Evolutionary conservation across 2,797 vertebrate genomes (phyloP).

Genomic region (Sebastes baramenuke): DNA sequence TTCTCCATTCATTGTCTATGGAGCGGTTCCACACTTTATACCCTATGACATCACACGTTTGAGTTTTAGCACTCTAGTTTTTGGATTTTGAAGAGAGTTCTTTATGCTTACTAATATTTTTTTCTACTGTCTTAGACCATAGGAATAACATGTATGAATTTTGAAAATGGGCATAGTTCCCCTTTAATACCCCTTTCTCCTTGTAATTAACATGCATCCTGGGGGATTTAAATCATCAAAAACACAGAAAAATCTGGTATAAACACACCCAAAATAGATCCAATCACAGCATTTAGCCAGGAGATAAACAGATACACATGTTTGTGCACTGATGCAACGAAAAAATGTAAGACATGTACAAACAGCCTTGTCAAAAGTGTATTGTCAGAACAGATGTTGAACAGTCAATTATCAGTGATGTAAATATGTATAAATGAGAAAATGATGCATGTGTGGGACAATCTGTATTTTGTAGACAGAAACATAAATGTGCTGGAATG

Average conservation of each 20-base stretch:
- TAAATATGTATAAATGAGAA: slow-evolving; percentile 8
- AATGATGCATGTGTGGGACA: neutral
- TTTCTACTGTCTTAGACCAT: no score
- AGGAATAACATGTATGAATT: no score
- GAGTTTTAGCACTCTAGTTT: no score
- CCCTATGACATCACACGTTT: no score
- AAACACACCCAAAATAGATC: neutral
- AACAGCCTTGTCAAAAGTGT: neutral
- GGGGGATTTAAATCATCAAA: neutral
- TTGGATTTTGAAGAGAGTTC: no score
- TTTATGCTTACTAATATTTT: no score
- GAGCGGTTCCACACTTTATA: neutral
- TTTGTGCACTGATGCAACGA: neutral
- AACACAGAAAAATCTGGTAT: neutral
- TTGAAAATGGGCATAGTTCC: no score
- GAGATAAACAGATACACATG: neutral
- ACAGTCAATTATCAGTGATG: neutral
- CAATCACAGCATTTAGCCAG: neutral
- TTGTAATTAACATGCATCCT: neutral
- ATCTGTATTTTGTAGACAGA: slow-evolving; percentile 8
- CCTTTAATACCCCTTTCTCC: no score
- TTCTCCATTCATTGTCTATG: neutral
- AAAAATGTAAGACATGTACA: neutral
- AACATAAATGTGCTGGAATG: neutral
- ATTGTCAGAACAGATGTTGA: neutral